Evolutionary conservation across 2,113 vertebrate species (phyloP).

Genomic region (Cardinalis cardinalis): DNA sequence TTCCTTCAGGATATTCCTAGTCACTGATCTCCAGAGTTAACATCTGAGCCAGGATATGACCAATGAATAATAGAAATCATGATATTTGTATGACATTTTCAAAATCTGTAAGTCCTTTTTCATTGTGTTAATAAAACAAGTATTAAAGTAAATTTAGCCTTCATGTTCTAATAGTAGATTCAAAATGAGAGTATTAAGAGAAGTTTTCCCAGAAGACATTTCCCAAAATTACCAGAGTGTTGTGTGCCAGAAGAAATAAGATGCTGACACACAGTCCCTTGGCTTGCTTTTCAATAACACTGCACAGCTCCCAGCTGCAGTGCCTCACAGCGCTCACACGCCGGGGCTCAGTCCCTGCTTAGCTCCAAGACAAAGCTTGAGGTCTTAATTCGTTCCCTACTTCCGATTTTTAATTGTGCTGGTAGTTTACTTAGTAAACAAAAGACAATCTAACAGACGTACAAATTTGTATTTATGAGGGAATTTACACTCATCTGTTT

Average conservation of each 20-base stretch:
- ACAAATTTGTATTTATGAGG: background rate
- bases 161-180: background rate
- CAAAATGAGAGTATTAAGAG: background rate
- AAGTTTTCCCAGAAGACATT: background rate
- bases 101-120: background rate
- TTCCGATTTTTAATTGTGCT: background rate
- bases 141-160: background rate
- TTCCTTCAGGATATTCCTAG: background rate
- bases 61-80: background rate
- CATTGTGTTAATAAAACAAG: background rate
- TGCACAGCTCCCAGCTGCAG: accelerated
- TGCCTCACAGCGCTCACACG: accelerated
- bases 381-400: background rate
- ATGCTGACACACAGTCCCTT: background rate
- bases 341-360: background rate
- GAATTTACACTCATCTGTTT: background rate
- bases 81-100: background rate
- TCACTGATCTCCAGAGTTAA: background rate
- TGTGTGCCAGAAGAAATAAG: background rate
- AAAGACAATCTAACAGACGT: background rate
- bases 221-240: background rate
- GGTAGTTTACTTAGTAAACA: background rate
- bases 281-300: background rate
- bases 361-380: background rate
- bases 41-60: background rate